A percentile compares a stretch with the other conserved stretches of the same genome.
phyloP scores from a whole-genome alignment of 2,113 vertebrate species.

The Chlamydotis undulata region DNA sequence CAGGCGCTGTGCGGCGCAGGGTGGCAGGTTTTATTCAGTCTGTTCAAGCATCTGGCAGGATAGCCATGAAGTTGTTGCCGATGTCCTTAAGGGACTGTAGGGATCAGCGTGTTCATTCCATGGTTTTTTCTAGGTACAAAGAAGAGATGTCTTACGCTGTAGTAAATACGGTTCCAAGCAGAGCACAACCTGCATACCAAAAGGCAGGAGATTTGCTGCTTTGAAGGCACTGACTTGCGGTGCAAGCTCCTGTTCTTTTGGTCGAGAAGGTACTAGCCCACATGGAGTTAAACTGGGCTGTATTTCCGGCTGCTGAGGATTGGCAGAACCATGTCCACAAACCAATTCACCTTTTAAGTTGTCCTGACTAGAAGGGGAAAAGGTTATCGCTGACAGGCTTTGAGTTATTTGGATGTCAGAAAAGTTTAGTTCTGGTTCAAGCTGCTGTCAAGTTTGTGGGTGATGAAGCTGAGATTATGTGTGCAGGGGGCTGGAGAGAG shows the following conservation, averaged over 20 bases:
- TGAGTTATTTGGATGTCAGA: background rate
- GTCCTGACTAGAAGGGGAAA: background rate
- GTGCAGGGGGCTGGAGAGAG: background rate
- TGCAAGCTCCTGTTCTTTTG: background rate
- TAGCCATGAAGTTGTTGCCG: conserved; percentile 22
- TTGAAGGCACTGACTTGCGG: background rate
- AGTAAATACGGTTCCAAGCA: conserved; percentile 24
- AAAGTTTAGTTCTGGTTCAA: background rate
- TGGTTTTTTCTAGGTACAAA: conserved; percentile 12
- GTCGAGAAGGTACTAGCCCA: background rate
- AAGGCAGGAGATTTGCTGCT: background rate
- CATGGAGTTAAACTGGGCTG: background rate
- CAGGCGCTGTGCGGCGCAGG: background rate
- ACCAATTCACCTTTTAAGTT: background rate
- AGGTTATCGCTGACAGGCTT: conserved; percentile 3
- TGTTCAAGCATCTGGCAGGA: conserved; percentile 46
- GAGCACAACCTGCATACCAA: conserved; percentile 3
- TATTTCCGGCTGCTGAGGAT: background rate
- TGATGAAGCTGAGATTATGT: background rate
- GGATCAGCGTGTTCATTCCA: conserved; percentile 49
- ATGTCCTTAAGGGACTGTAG: conserved; percentile 54
- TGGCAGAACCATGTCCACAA: background rate
- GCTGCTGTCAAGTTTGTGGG: background rate
- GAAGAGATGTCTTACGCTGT: background rate
- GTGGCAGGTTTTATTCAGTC: conserved; percentile 50